A percentile compares a stretch with the other conserved stretches of the same genome.
These are phyloP conservation scores for Ganaspis brasiliensis DNA, from an alignment of 2,888 invertebrate species.

Conservation along the genomic window DNA sequence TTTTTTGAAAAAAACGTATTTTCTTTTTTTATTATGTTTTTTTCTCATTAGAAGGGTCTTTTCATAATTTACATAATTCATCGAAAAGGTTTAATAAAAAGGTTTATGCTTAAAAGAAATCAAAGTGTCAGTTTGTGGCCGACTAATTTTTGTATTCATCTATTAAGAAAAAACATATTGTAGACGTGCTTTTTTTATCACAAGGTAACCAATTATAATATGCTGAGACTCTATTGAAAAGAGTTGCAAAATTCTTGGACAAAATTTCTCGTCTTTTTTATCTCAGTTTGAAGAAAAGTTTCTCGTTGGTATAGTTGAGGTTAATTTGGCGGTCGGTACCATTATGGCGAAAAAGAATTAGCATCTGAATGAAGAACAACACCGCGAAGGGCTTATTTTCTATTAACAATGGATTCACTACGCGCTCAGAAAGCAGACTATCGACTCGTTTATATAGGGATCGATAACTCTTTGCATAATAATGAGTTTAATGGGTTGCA, in stretches of 20 bases:
- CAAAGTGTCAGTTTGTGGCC: too few species aligned
- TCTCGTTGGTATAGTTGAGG: background rate
- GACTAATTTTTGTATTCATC: too few species aligned
- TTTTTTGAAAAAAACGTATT: too few species aligned
- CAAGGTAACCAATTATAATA: background rate
- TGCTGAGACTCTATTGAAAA: background rate
- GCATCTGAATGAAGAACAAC: slow-evolving; percentile 30
- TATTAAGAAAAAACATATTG: too few species aligned
- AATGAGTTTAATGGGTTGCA: slow-evolving; percentile 37
- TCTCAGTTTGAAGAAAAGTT: background rate
- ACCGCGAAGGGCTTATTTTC: slow-evolving; percentile 5
- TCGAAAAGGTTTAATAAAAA: too few species aligned
- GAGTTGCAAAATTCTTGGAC: background rate
- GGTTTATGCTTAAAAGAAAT: too few species aligned
- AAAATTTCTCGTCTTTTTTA: background rate
- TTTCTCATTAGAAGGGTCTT: too few species aligned
- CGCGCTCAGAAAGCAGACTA: slow-evolving; percentile 38
- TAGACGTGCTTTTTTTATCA: background rate
- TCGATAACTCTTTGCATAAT: slow-evolving; percentile 38
- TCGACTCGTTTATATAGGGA: slow-evolving; percentile 38
- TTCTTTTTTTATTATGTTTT: too few species aligned
- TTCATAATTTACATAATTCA: too few species aligned
- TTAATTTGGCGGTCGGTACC: slow-evolving; percentile 10
- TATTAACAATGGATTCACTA: slow-evolving; percentile 16
- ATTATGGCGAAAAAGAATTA: slow-evolving; percentile 22